phyloP scores from a whole-genome alignment of 2,888 invertebrate species.

The Gnatocerus cornutus region DNA sequence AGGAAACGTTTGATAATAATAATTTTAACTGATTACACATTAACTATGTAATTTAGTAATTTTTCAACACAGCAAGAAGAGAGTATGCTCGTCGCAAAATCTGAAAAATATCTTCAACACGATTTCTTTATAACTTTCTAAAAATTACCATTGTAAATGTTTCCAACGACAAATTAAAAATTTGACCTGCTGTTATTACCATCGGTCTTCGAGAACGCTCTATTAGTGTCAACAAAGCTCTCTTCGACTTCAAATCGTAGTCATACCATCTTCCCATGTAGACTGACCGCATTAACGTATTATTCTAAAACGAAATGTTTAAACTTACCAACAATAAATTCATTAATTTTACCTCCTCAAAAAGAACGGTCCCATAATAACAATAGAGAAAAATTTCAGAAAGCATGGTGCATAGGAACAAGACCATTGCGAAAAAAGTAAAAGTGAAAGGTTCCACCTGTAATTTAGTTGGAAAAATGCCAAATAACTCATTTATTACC shows the following conservation, averaged over 20 bases:
- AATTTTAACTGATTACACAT: too few relatives aligned
- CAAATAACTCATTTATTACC: neutral
- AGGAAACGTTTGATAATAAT: too few relatives aligned
- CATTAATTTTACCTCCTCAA: slow-evolving; percentile 24
- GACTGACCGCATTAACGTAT: slow-evolving; percentile 66
- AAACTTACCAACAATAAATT: neutral
- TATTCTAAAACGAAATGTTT: slow-evolving; percentile 67
- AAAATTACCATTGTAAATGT: slow-evolving; percentile 72
- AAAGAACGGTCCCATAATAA: slow-evolving; percentile 32
- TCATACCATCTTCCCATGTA: slow-evolving; percentile 69
- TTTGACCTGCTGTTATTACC: slow-evolving; percentile 70
- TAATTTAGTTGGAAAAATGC: neutral
- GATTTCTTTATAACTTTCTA: neutral
- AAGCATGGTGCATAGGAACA: slow-evolving; percentile 24
- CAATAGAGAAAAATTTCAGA: slow-evolving; percentile 28
- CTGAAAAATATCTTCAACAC: slow-evolving; percentile 49
- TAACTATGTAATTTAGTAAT: too few relatives aligned
- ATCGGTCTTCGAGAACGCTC: slow-evolving; percentile 72
- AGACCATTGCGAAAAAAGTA: slow-evolving; percentile 20
- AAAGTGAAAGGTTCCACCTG: slow-evolving; percentile 18
- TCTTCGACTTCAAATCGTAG: slow-evolving; percentile 68
- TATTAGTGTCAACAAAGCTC: slow-evolving; percentile 70
- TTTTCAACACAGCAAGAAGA: slow-evolving; percentile 54
- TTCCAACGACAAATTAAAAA: slow-evolving; percentile 72
- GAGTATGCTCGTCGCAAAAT: slow-evolving; percentile 57